phyloP scores from a whole-genome alignment of 2,113 vertebrate species.

The Channa maculata region DNA sequence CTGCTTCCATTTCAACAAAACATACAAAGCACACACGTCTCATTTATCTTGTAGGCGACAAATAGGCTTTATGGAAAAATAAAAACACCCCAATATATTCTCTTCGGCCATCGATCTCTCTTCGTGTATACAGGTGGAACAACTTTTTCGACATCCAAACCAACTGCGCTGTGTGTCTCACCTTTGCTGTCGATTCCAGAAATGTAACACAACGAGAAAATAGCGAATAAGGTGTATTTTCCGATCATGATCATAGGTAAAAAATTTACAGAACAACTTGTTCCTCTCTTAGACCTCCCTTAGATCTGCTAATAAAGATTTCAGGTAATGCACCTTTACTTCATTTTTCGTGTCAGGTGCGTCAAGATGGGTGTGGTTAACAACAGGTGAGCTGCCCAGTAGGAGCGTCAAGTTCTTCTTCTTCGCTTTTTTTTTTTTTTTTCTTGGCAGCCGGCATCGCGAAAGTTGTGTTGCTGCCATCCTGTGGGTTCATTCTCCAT shows the following conservation, averaged over 20 bases:
- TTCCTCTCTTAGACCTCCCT: rapidly evolving
- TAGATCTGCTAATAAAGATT: rapidly evolving
- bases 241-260: slow-evolving; percentile 34
- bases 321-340: background rate
- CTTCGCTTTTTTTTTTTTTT: too few relatives aligned
- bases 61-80: too few relatives aligned
- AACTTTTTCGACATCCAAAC: background rate
- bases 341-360: slow-evolving; percentile 14
- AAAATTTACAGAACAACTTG: background rate
- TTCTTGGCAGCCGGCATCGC: too few relatives aligned
- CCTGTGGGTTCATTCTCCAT: too few relatives aligned
- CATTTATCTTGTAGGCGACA: too few relatives aligned
- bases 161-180: slow-evolving; percentile 34
- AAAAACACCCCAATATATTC: too few relatives aligned
- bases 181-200: slow-evolving; percentile 48
- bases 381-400: slow-evolving; percentile 8
- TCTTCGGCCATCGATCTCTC: too few relatives aligned
- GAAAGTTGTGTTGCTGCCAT: too few relatives aligned
- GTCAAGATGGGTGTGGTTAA: slow-evolving; percentile 28
- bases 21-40: too few relatives aligned
- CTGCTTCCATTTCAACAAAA: too few relatives aligned
- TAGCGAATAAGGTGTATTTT: background rate
- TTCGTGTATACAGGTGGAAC: too few relatives aligned
- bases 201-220: slow-evolving; percentile 31
- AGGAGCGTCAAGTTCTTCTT: background rate